phyloP scores from a whole-genome alignment of 2,888 invertebrate species.

The Drosophila algonquin region DNA sequence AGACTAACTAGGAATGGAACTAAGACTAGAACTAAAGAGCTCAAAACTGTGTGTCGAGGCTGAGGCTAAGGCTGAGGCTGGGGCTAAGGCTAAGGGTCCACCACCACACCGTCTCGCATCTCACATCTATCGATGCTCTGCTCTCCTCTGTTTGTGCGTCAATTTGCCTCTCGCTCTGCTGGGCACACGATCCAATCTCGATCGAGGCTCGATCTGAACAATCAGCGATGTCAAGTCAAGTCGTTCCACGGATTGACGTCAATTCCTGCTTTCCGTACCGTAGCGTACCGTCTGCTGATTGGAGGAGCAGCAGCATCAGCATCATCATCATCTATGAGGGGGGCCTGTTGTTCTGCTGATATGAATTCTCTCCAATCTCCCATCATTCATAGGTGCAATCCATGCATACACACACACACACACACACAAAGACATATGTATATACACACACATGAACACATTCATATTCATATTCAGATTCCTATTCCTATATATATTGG shows the following conservation, averaged over 20 bases:
- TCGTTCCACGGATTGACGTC: slow-evolving; percentile 66
- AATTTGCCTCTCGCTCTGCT: slow-evolving; percentile 55
- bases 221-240: slow-evolving; percentile 63
- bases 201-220: slow-evolving; percentile 57
- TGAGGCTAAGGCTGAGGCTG: slow-evolving; percentile 36
- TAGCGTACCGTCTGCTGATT: not conserved
- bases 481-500: slow-evolving; percentile 6
- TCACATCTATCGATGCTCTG: slow-evolving; percentile 22
- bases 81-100: slow-evolving; percentile 33
- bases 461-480: not conserved
- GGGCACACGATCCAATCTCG: slow-evolving; percentile 68
- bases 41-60: slow-evolving; percentile 22
- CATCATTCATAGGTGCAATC: slow-evolving; percentile 43
- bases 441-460: too few relatives aligned
- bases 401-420: slow-evolving; percentile 2
- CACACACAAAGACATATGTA: too few relatives aligned
- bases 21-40: slow-evolving; percentile 7
- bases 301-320: slow-evolving; percentile 30
- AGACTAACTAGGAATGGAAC: slow-evolving; percentile 24
- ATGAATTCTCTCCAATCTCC: slow-evolving; percentile 43
- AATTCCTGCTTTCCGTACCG: slow-evolving; percentile 44
- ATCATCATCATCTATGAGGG: slow-evolving; percentile 31
- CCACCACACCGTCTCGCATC: not conserved
- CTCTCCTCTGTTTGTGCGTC: slow-evolving; percentile 60
- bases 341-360: slow-evolving; percentile 44